Conservation (phyloP, 2,797 vertebrate genomes). For the Microctenopoma lineatum region DNA sequence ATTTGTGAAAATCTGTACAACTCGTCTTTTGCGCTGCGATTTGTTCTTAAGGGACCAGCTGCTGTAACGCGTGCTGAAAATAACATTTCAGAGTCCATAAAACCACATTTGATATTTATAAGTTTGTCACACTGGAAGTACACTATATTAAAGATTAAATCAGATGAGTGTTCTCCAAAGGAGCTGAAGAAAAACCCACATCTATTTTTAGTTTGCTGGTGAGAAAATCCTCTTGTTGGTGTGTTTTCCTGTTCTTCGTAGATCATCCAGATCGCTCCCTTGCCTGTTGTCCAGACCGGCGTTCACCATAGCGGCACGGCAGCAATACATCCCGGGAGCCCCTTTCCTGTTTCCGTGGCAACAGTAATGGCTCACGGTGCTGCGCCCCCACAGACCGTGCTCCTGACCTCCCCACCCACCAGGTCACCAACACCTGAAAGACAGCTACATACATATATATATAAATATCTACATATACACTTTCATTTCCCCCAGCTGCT, state of each 20-base stretch:
- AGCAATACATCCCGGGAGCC: slow-evolving; percentile 79
- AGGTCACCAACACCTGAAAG: slow-evolving; percentile 78
- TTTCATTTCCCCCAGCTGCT: slow-evolving; percentile 8
- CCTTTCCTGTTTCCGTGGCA: slow-evolving; percentile 88
- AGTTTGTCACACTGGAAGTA: slow-evolving; percentile 1
- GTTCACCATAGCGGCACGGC: slow-evolving; percentile 70
- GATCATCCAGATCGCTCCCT: slow-evolving; percentile 92
- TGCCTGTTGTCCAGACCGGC: slow-evolving; percentile 88
- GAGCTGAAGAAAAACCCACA: no score
- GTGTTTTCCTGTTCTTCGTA: slow-evolving; percentile 48
- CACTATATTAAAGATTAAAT: neutral
- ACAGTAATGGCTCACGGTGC: slow-evolving; percentile 83
- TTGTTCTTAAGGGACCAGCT: neutral
- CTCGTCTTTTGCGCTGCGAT: neutral
- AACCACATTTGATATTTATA: slow-evolving; percentile 2
- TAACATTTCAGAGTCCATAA: neutral
- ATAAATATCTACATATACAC: no score
- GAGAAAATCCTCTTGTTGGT: slow-evolving; percentile 2
- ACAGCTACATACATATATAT: neutral
- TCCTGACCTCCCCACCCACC: slow-evolving; percentile 90
- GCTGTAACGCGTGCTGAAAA: slow-evolving; percentile 1
- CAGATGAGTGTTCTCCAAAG: neutral
- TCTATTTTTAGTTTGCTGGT: neutral
- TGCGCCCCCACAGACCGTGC: slow-evolving; percentile 88
- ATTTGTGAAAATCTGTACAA: neutral